Evolutionary conservation across 1,140 invertebrate species (phyloP).

Genomic region (Dendrolimus kikuchii): DNA sequence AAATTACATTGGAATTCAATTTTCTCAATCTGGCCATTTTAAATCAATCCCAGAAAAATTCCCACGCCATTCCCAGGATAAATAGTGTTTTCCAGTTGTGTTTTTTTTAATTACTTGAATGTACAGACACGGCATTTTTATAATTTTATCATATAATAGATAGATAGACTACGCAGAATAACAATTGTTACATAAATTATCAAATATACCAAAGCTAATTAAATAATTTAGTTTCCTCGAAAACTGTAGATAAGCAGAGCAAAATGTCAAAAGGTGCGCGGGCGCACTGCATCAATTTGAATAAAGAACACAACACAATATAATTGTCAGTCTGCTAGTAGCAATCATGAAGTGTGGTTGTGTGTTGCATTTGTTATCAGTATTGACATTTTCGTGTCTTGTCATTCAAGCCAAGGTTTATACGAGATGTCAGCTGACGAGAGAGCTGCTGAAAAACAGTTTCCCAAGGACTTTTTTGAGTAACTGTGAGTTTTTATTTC

Average conservation of each 20-base stretch:
- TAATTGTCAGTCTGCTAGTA: constrained; percentile 27
- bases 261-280: constrained; percentile 40
- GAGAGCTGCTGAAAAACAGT: constrained; percentile 65
- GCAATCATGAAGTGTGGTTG: constrained; percentile 39
- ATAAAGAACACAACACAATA: constrained; percentile 9
- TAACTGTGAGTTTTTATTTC: constrained; percentile 66
- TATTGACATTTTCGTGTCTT: constrained; percentile 29
- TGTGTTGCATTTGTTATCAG: constrained; percentile 16
- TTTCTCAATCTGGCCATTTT: too few species aligned
- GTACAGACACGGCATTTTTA: too few species aligned
- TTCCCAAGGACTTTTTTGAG: constrained; percentile 70
- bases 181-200: too few species aligned
- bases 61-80: too few species aligned
- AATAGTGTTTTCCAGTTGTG: too few species aligned
- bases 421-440: constrained; percentile 68
- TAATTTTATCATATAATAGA: too few species aligned
- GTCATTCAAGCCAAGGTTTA: constrained; percentile 54
- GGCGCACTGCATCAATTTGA: constrained; percentile 14
- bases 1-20: too few species aligned
- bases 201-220: too few species aligned
- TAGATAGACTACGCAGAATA: too few species aligned
- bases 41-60: too few species aligned
- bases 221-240: constrained; percentile 19
- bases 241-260: neutral
- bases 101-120: too few species aligned